Base-by-base conservation (phyloP, 2,797 vertebrate genomes). In the Notoglanidium macrostoma region DNA sequence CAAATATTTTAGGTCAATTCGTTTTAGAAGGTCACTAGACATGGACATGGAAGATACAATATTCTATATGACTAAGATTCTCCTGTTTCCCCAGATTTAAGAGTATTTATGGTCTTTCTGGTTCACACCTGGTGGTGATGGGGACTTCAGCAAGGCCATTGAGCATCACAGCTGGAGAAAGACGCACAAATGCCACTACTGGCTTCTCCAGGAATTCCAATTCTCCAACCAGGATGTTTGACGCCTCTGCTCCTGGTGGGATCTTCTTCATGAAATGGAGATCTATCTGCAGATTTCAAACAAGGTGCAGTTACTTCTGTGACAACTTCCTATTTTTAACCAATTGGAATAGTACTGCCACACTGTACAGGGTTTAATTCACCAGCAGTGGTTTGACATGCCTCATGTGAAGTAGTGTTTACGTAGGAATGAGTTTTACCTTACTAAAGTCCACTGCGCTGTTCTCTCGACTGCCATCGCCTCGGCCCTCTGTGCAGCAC, bases 221-320 rank as follows among this genome's bases (percentile, higher is more conserved):
- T 89, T 99, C 98, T 29, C 98, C 98, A n/a, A 99, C 98, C 89
- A 99, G 93, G 90, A 99, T 97, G 63, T 99, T 99, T 63, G 98
- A 99, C 0, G 98, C 98, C 93, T 99, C 98, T 2, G 98, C 98
- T 44, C 98, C 98, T 12, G 98, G 97, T 40, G 98, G 98, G 88
- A 99, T 99, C 95, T 99, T 99, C 94, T 99, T 99, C 98, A 99
- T 99, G 93, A 99, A 99, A 94, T 99, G 98, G 44, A 99, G 96
- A 93, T 99, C 98, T 92, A 99, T 98, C 98, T 99, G 86, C 44
- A 89, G 26, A 82, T 15, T 86, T 70, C 68, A 54, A 85, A 80
- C 44, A 65, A 88, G 11, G 7, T 35, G 14, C 17, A 83, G 21
- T 83, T 83, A 40, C 32, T 51, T 77, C 5, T 12, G 9, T 55